phyloP scores from a whole-genome alignment of 1,140 invertebrate species.

The Euura saliciscinereae region DNA sequence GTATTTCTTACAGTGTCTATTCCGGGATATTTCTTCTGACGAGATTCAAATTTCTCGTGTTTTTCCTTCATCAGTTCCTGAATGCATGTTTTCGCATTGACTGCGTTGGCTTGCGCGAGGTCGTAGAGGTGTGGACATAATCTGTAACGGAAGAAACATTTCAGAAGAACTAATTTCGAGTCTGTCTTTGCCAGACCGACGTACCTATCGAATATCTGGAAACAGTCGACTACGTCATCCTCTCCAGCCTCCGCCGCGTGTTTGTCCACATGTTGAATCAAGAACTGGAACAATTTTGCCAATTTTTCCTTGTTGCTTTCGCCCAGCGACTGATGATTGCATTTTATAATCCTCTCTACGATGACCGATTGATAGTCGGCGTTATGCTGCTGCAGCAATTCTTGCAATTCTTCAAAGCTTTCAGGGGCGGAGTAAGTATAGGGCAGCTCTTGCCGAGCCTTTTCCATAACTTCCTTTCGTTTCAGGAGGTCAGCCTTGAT shows the following conservation, averaged over 20 bases:
- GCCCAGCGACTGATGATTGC: conserved; percentile 79
- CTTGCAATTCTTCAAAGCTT: conserved; percentile 70
- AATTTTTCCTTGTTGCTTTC: conserved; percentile 80
- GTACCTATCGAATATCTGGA: conserved; percentile 64
- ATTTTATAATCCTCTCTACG: conserved; percentile 84
- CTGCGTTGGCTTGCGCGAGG: conserved; percentile 72
- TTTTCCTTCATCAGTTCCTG: conserved; percentile 77
- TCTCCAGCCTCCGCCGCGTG: conserved; percentile 60
- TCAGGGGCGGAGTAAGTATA: conserved; percentile 73
- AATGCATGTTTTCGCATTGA: conserved; percentile 68
- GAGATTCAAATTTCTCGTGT: conserved; percentile 68
- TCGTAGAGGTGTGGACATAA: conserved; percentile 76
- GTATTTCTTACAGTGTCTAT: conserved; percentile 66
- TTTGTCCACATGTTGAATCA: conserved; percentile 79
- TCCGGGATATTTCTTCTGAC: conserved; percentile 68
- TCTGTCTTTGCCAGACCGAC: conserved; percentile 2
- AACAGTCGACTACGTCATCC: conserved; percentile 61
- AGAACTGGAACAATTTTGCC: conserved; percentile 71
- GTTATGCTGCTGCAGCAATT: conserved; percentile 67
- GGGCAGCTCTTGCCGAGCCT: conserved; percentile 70
- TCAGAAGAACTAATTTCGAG: conserved; percentile 17
- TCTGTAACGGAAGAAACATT: conserved; percentile 41
- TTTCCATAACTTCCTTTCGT: conserved; percentile 63
- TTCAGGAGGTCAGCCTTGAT: conserved; percentile 51
- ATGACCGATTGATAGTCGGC: conserved; percentile 71